Evolutionary conservation across 2,888 invertebrate species (phyloP).

Genomic region (Xanthia togata): DNA sequence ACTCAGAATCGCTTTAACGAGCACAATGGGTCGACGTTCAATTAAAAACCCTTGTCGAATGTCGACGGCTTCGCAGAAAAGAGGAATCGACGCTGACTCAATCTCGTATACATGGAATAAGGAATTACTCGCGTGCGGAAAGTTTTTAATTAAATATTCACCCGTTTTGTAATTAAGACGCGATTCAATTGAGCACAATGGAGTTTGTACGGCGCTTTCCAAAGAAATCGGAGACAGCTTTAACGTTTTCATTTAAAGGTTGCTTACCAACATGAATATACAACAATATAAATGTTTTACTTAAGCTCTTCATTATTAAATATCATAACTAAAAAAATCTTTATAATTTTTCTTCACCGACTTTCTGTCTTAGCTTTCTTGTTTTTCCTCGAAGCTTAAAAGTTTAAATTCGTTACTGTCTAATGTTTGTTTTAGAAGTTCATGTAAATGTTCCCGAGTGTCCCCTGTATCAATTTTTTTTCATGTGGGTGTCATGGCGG

Average conservation of each 20-base stretch:
- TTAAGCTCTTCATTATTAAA: conserved; percentile 20
- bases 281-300: conserved; percentile 37
- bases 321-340: conserved; percentile 28
- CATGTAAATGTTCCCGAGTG: conserved; percentile 10
- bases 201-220: conserved; percentile 80
- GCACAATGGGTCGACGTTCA: conserved; percentile 89
- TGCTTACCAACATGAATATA: conserved; percentile 29
- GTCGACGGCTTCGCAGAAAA: conserved; percentile 86
- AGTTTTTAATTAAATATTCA: conserved; percentile 90
- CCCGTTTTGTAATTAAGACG: conserved; percentile 89
- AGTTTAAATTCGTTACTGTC: conserved; percentile 18
- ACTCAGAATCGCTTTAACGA: conserved; percentile 89
- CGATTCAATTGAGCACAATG: conserved; percentile 86
- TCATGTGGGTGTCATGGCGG: conserved; percentile 61
- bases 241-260: conserved; percentile 72
- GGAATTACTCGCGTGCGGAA: conserved; percentile 89
- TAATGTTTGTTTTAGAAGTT: conserved; percentile 26
- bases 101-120: conserved; percentile 89
- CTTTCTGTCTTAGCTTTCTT: neutral
- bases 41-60: conserved; percentile 90
- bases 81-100: conserved; percentile 87
- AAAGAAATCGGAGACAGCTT: conserved; percentile 81
- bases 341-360: neutral
- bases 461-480: conserved; percentile 48
- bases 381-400: conserved; percentile 5